phyloP scores from a whole-genome alignment of 1,140 invertebrate genomes.

The Drosophila equinoxialis region DNA sequence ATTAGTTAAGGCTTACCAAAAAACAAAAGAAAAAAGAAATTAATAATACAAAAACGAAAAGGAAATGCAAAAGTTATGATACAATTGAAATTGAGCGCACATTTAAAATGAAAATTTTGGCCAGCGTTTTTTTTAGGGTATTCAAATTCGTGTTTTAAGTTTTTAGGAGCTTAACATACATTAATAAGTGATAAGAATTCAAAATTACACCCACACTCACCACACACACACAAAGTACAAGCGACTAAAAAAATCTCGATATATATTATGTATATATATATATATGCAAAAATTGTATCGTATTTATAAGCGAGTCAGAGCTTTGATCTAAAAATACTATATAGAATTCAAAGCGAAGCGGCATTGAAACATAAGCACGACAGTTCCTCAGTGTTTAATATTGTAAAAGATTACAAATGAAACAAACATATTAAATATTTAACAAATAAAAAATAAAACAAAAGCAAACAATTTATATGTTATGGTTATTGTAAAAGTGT shows the following conservation, averaged over 20 bases:
- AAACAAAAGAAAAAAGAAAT: neutral
- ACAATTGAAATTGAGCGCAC: constrained; percentile 38
- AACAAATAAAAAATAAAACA: constrained; percentile 38
- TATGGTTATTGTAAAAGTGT: constrained; percentile 76
- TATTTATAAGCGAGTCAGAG: constrained; percentile 41
- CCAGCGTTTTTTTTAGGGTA: constrained; percentile 71
- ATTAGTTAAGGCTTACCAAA: constrained; percentile 52
- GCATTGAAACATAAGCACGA: constrained; percentile 76
- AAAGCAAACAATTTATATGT: constrained; percentile 43
- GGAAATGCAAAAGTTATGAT: constrained; percentile 6
- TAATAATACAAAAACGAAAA: constrained; percentile 18
- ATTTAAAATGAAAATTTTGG: constrained; percentile 56
- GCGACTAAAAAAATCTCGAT: constrained; percentile 37
- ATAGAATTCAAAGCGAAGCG: constrained; percentile 51
- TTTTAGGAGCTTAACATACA: constrained; percentile 68
- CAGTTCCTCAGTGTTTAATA: constrained; percentile 81
- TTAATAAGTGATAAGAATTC: constrained; percentile 74
- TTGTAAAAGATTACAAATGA: constrained; percentile 43
- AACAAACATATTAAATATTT: constrained; percentile 57
- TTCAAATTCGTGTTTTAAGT: constrained; percentile 75
- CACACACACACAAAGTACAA: constrained; percentile 15
- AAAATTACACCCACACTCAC: constrained; percentile 52
- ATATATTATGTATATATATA: neutral
- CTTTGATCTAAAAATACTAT: constrained; percentile 49
- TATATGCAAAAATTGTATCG: constrained; percentile 31